Evolutionary conservation across 2,113 vertebrate genomes (phyloP).

Genomic region (Lasiurus cinereus): DNA sequence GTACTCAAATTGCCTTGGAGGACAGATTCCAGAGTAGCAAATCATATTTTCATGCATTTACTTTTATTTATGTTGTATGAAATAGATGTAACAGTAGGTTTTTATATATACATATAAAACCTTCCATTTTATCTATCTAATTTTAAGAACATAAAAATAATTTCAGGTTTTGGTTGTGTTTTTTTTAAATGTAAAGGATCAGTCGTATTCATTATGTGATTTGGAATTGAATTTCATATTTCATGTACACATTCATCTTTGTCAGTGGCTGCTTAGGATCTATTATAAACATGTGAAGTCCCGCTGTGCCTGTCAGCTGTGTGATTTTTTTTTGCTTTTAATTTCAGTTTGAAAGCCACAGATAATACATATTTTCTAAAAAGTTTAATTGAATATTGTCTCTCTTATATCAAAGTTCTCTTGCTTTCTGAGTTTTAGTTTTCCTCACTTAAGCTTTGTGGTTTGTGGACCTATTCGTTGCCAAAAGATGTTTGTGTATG

Average conservation of each 20-base stretch:
- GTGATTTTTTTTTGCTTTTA: constrained; percentile 2
- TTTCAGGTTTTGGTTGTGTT: not conserved
- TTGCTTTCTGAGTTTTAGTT: constrained; percentile 68
- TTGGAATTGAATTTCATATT: constrained; percentile 74
- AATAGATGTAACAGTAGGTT: not conserved
- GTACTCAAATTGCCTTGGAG: not conserved
- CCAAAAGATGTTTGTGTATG: not conserved
- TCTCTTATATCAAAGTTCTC: not conserved
- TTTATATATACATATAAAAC: not conserved
- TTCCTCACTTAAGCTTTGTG: constrained; percentile 34
- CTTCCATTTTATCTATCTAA: not conserved
- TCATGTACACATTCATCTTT: constrained; percentile 55
- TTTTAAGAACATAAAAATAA: constrained; percentile 6
- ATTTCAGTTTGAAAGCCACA: constrained; percentile 45
- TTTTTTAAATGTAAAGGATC: not conserved
- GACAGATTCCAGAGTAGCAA: not conserved
- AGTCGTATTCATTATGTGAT: not conserved
- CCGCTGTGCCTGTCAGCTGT: not conserved
- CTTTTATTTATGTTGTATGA: not conserved
- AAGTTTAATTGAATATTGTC: constrained; percentile 32
- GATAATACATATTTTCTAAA: not conserved
- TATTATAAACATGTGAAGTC: not conserved
- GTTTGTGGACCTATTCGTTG: not conserved
- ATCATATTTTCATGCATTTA: not conserved
- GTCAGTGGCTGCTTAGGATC: not conserved